phyloP scores from a whole-genome alignment of 2,797 vertebrate genomes.

The Hozukius guyotensis region DNA sequence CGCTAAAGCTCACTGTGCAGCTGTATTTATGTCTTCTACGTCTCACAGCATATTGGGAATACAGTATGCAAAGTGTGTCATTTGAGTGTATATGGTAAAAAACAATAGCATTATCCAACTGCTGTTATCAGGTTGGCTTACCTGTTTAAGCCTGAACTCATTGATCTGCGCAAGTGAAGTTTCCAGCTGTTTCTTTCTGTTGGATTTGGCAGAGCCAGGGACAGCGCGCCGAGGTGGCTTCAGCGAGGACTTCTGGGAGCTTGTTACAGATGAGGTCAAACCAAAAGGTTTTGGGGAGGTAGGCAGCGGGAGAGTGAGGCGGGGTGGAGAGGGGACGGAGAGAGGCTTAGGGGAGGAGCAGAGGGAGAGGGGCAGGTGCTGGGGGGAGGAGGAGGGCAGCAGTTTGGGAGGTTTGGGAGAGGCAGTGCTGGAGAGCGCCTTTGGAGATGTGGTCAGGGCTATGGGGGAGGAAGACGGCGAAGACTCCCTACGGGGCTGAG shows the following conservation, averaged over 20 bases:
- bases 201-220: conserved; percentile 82
- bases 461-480: conserved; percentile 91
- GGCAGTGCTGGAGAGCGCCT: conserved; percentile 83
- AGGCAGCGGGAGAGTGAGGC: conserved; percentile 88
- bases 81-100: background rate
- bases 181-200: conserved; percentile 95
- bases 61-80: background rate
- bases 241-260: conserved; percentile 70
- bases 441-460: conserved; percentile 82
- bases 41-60: conserved; percentile 7
- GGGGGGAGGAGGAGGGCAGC: conserved; percentile 87
- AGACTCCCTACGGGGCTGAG: conserved; percentile 89
- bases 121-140: conserved; percentile 71
- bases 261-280: conserved; percentile 75
- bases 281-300: conserved; percentile 88
- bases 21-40: background rate
- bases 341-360: conserved; percentile 90
- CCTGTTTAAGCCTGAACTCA: conserved; percentile 94
- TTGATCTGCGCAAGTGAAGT: conserved; percentile 89
- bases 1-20: conserved; percentile 12
- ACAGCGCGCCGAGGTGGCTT: conserved; percentile 65
- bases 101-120: background rate
- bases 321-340: conserved; percentile 92
- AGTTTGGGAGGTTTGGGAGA: conserved; percentile 87
- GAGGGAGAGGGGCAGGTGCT: conserved; percentile 85